phyloP scores from a whole-genome alignment of 2,113 vertebrate species.

The Chaetura pelagica region DNA sequence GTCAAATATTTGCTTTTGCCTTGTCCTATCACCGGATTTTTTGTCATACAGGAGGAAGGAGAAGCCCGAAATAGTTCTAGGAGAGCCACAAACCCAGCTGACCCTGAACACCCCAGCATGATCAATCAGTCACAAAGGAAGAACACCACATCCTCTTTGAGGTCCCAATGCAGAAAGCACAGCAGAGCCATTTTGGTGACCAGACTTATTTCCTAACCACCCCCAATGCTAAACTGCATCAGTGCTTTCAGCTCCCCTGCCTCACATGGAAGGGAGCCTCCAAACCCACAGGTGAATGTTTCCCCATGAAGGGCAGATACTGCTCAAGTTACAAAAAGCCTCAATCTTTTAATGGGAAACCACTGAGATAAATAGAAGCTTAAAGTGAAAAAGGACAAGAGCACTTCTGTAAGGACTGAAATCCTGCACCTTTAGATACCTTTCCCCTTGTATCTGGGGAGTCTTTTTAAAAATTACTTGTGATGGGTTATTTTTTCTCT shows the following conservation, averaged over 20 bases:
- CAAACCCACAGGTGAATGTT: neutral
- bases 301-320: neutral
- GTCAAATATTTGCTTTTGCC: slow-evolving; percentile 35
- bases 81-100: neutral
- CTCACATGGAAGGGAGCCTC: neutral
- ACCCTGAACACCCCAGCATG: neutral
- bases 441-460: neutral
- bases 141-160: neutral
- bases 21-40: neutral
- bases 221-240: fast-evolving
- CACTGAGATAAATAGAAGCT: neutral
- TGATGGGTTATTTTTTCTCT: neutral
- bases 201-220: fast-evolving
- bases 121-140: neutral
- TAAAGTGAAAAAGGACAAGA: neutral
- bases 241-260: neutral
- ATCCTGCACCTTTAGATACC: neutral
- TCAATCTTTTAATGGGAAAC: neutral
- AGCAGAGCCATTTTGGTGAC: neutral
- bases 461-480: neutral
- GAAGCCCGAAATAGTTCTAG: neutral
- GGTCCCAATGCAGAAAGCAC: neutral
- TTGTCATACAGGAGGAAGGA: neutral
- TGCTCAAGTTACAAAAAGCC: neutral
- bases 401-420: neutral